Evolutionary conservation across 2,797 vertebrate genomes (phyloP).

Genomic region (Chelonia mydas): DNA sequence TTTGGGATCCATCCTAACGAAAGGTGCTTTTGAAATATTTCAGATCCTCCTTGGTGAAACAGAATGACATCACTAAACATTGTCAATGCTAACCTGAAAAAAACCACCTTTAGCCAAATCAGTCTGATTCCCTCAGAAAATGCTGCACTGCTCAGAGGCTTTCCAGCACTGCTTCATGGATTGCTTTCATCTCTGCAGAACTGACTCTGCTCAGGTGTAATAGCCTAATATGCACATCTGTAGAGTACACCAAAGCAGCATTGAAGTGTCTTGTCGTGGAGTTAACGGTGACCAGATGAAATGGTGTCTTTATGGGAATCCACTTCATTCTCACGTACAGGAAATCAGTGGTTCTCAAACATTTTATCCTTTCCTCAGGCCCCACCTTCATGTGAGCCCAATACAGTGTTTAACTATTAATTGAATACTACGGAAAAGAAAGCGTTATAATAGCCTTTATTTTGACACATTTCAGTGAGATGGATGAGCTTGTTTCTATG

Average conservation of each 20-base stretch:
- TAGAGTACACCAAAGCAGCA: background rate
- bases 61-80: background rate
- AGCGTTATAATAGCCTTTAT: background rate
- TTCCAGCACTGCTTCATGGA: background rate
- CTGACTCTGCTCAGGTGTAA: background rate
- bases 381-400: background rate
- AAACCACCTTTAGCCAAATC: background rate
- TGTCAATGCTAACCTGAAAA: background rate
- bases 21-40: background rate
- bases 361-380: background rate
- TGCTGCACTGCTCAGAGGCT: background rate
- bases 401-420: background rate
- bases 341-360: background rate
- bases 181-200: background rate
- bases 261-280: background rate
- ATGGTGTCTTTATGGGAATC: background rate
- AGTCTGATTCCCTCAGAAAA: background rate
- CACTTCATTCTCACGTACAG: background rate
- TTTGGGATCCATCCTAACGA: background rate
- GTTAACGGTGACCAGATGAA: background rate
- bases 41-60: background rate
- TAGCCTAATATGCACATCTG: fast-evolving
- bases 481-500: background rate
- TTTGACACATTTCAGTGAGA: fast-evolving
- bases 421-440: background rate